Conservation (phyloP, 92 coral and sea anemone genomes). For the Paragorgia papillata region DNA sequence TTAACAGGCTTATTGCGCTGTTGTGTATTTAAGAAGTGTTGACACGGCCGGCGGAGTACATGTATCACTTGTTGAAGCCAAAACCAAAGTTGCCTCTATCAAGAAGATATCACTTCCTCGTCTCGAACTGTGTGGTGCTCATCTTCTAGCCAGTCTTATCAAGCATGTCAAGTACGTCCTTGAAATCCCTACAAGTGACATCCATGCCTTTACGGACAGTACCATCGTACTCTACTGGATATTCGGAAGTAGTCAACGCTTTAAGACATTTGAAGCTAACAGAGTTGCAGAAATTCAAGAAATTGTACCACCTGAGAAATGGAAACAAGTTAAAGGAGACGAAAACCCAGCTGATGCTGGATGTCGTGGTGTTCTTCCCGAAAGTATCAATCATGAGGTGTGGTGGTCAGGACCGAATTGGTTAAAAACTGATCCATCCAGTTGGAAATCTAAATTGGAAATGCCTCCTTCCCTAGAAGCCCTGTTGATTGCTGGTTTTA, state of each 20-base stretch:
- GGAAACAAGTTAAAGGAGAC: conserved; percentile 43
- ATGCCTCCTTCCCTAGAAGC: conserved; percentile 50
- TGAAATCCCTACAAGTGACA: conserved; percentile 33
- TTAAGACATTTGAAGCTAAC: conserved; percentile 62
- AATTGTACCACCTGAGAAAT: conserved; percentile 50
- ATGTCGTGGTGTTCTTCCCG: conserved; percentile 53
- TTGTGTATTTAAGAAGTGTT: conserved; percentile 56
- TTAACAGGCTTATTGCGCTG: conserved; percentile 53
- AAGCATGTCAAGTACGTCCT: conserved; percentile 47
- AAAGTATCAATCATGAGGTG: conserved; percentile 40
- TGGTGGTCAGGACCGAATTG: conserved; percentile 67
- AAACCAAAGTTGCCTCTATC: conserved; percentile 62
- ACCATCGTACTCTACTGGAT: conserved; percentile 64
- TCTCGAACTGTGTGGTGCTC: conserved; percentile 62
- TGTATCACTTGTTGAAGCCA: conserved; percentile 55
- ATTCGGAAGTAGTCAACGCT: conserved; percentile 34
- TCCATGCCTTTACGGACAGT: conserved; percentile 59
- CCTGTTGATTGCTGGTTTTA: conserved; percentile 34
- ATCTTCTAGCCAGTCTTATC: conserved; percentile 52
- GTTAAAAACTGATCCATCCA: conserved; percentile 34
- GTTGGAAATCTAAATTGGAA: conserved; percentile 46
- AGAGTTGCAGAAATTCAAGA: conserved; percentile 61
- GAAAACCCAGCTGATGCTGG: conserved; percentile 66
- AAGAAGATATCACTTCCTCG: conserved; percentile 61
- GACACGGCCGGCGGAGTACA: conserved; percentile 63